Base-by-base conservation (phyloP, 2,888 invertebrate species). In the Colletes collaris region DNA sequence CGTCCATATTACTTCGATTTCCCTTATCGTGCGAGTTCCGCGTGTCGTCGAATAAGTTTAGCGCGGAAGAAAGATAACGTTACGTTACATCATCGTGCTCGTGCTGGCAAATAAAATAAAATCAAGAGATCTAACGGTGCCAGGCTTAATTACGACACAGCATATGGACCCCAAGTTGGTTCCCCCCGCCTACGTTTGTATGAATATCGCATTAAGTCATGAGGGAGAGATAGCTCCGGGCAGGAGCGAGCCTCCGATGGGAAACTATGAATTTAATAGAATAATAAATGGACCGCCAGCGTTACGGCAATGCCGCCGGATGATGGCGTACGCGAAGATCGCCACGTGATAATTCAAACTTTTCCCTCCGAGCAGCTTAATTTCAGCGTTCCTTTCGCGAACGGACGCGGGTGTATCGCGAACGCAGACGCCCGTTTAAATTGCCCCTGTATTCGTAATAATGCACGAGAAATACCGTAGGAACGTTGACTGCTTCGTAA, bases 231-330 rank as follows among this genome's bases (percentile, higher is more conserved):
- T 85, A 81, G 86, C 85, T 79, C 74, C 76, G 67, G 79, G 87
- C 83, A 68, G 76, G 83, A 82, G 80, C 71, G 74, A 66, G 60
- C 56, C 79, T 77, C 87, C 85, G 78, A 86, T 81, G 86, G 84
- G 81, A 82, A 86, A 80, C 85, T 88, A 85, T 80, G 88, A 90
- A 88, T 91, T 90, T 91, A 89, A 91, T 90, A 89, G 91, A 91
- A 91, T 91, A 91, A 90, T 90, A 90, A 90, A 90, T 90, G 87
- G 83, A 79, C 69, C 74, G 79, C 71, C 81, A 66, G 81, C 71
- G 64, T 71, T 69, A 62, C 64, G 27, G 68, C 66, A 63, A 58
- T 46, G 37, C 68, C 65, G 8, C 8, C 27, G 68, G 65, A 69
- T 58, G 74, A 53, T 46, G n/a, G 44, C n/a, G 49, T 55, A 53